These are phyloP conservation scores for Amblyopsis rosae DNA, from an alignment of 2,113 vertebrate genomes.

Conservation along the genomic window DNA sequence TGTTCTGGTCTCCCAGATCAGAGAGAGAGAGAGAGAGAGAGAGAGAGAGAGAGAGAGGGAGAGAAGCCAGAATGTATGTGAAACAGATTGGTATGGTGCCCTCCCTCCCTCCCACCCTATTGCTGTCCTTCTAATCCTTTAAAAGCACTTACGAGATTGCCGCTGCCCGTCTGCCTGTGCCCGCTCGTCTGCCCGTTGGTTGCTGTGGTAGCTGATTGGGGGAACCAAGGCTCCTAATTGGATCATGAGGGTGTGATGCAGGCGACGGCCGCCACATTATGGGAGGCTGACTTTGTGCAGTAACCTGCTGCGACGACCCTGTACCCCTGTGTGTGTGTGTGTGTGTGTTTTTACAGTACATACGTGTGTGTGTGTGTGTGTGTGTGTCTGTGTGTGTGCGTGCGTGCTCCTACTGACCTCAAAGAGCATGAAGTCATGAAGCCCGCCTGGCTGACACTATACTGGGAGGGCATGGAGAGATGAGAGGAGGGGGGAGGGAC, in stretches of 20 bases:
- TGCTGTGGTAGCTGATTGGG: slow-evolving; percentile 89
- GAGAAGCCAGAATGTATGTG: too few relatives aligned
- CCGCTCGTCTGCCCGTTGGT: slow-evolving; percentile 90
- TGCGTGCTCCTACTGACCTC: slow-evolving; percentile 78
- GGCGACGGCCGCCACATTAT: slow-evolving; percentile 90
- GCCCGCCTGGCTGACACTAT: slow-evolving; percentile 67
- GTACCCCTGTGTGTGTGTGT: slow-evolving; percentile 23
- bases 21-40: slow-evolving; percentile 28
- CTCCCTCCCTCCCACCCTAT: slow-evolving; percentile 81
- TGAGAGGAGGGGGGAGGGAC: background rate
- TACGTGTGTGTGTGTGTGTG: background rate
- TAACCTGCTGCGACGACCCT: slow-evolving; percentile 74
- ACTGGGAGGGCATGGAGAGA: slow-evolving; percentile 44
- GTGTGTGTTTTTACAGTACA: slow-evolving; percentile 14
- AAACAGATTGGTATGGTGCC: too few relatives aligned
- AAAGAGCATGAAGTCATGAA: slow-evolving; percentile 97
- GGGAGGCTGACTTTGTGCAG: slow-evolving; percentile 91
- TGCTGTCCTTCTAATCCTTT: slow-evolving; percentile 96
- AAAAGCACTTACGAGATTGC: slow-evolving; percentile 99
- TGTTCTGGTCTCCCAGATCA: slow-evolving; percentile 44
- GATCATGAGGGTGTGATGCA: slow-evolving; percentile 99
- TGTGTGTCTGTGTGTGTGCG: background rate
- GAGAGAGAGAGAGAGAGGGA: background rate
- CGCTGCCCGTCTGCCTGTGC: slow-evolving; percentile 75
- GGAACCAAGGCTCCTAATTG: slow-evolving; percentile 92